Evolutionary conservation across 1,140 invertebrate genomes (phyloP), one percentile per base, ranked within the genome.

Genomic region (Armadillidium nasatum): DNA sequence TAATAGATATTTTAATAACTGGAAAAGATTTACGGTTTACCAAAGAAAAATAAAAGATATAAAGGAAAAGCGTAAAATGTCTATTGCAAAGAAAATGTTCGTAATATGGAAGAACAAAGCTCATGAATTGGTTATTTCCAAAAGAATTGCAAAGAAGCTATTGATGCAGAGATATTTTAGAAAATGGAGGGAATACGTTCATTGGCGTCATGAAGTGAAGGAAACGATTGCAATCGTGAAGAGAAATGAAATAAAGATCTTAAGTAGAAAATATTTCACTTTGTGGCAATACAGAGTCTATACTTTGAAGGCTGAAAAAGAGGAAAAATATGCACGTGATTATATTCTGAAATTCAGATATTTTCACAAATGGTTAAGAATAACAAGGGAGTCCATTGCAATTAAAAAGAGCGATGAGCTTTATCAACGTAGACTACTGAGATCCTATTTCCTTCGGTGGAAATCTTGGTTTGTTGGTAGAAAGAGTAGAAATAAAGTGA

Each of bases 401-500:
- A 13, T 9, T 7, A 70, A 50, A 46, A 44, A 74, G 3, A 50
- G 44, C 46, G n/a, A 50, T 45, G 9, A 76, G 67, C n/a, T 66
- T 79, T 33, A 43, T n/a, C n/a, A 15, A 67, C 4, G 44, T 71
- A 69, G 73, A 73, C 44, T 69, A 73, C 19, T 19, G 66, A 11
- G 75, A 74, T 60, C 7, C 7, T 60, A n/a, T 33, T 46, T 50
- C 76, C 10, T 76, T 19, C 44, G 46, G 54, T 71, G 54, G 44
- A 74, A 75, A 75, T 50, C 71, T 4, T 19, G 33, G n/a, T 72
- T 46, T 19, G 70, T 71, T 7, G n/a, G 44, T 11, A 76, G 67
- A 67, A 50, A 68, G 15, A 76, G 50, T 6, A 54, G 72, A 19
- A 71, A 67, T 7, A 76, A 79, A 68, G 60, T 73, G 21, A 72